A percentile compares a stretch with the other conserved stretches of the same genome.
phyloP scores from a whole-genome alignment of 1,140 invertebrate genomes.

The Augochlora pura region DNA sequence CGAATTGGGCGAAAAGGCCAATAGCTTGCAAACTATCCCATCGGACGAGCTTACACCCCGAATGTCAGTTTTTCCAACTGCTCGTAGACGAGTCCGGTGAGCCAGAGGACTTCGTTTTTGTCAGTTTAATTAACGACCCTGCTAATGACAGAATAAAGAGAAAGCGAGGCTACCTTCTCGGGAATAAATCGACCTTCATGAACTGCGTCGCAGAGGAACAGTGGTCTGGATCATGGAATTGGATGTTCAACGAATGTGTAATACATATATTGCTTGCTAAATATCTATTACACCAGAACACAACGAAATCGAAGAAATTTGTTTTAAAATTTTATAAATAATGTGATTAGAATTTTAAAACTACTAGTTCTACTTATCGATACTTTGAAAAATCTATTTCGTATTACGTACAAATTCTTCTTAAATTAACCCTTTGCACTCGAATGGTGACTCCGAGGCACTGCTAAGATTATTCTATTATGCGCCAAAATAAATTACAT shows the following conservation, averaged over 20 bases:
- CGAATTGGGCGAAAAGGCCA: slow-evolving; percentile 20
- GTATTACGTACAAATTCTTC: too few relatives aligned
- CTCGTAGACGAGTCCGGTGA: neutral
- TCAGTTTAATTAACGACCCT: slow-evolving; percentile 62
- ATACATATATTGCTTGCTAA: too few relatives aligned
- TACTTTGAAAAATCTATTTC: too few relatives aligned
- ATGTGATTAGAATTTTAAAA: too few relatives aligned
- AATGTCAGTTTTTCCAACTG: slow-evolving; percentile 37
- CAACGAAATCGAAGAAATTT: neutral
- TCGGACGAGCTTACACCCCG: slow-evolving; percentile 24
- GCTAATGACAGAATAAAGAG: slow-evolving; percentile 58
- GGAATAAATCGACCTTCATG: slow-evolving; percentile 30
- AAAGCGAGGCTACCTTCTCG: neutral
- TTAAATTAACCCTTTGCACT: too few relatives aligned
- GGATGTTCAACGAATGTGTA: too few relatives aligned
- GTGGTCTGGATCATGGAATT: too few relatives aligned
- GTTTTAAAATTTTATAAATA: too few relatives aligned
- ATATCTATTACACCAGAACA: slow-evolving; percentile 1
- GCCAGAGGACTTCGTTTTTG: slow-evolving; percentile 34
- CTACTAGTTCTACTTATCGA: too few relatives aligned
- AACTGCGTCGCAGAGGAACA: neutral
- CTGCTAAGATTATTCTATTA: too few relatives aligned
- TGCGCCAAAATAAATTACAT: too few relatives aligned
- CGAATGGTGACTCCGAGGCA: too few relatives aligned
- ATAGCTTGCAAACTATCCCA: slow-evolving; percentile 28